Conservation (phyloP, 2,797 vertebrate genomes). For the Heteromormyrus szaboi region DNA sequence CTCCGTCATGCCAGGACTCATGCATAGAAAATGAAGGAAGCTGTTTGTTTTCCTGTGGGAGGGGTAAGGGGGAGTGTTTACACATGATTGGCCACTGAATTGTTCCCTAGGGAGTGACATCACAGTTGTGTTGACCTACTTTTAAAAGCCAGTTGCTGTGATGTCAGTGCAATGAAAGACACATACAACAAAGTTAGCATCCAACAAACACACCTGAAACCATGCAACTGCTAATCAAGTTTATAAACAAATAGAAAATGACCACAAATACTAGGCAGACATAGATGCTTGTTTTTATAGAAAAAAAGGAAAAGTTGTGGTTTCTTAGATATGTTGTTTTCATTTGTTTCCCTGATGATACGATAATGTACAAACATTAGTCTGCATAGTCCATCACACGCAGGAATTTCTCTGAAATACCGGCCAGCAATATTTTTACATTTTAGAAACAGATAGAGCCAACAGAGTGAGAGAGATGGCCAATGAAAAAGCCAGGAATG, state of each 20-base stretch:
- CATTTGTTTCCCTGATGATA: not conserved
- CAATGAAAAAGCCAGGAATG: not conserved
- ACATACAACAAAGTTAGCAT: not conserved
- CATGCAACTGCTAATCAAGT: not conserved
- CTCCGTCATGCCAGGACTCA: not conserved
- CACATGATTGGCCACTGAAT: constrained; percentile 42
- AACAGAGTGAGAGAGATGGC: not conserved
- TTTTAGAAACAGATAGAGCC: not conserved
- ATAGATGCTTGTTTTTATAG: not conserved
- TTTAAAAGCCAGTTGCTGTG: constrained; percentile 41
- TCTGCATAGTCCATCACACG: not conserved
- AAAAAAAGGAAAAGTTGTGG: not conserved
- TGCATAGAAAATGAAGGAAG: not conserved
- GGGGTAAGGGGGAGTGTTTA: constrained; percentile 28
- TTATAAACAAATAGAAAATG: not conserved
- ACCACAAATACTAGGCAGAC: not conserved
- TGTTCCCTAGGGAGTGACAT: constrained; percentile 47
- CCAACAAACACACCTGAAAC: not conserved
- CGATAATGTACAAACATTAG: not conserved
- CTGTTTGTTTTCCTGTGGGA: not conserved
- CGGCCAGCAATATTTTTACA: not conserved
- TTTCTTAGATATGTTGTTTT: not conserved
- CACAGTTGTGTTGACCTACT: constrained; percentile 61
- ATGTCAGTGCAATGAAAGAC: constrained; percentile 39
- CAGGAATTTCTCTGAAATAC: not conserved